Conservation (phyloP, 2,888 invertebrate genomes). For the Lordiphosa fenestrarum region DNA sequence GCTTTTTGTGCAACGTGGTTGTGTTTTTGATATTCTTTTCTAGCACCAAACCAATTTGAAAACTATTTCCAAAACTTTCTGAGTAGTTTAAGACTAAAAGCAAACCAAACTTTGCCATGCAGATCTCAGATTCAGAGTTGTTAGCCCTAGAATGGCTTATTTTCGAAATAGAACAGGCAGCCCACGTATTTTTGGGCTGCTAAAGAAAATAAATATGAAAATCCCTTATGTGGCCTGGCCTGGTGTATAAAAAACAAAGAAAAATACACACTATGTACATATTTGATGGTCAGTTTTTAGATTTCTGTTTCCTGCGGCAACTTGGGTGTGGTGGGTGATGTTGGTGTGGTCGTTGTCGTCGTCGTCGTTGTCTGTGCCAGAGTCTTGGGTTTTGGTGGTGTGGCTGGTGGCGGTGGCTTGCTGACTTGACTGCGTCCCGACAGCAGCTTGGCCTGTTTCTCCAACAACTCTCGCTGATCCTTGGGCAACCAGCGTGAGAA, state of each 20-base stretch:
- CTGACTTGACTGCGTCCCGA: conserved; percentile 59
- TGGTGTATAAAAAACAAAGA: conserved; percentile 17
- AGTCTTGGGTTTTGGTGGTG: conserved; percentile 36
- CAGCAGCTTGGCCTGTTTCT: conserved; percentile 78
- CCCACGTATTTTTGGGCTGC: no score
- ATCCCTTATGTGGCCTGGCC: conserved; percentile 21
- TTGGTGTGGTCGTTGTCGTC: conserved; percentile 7
- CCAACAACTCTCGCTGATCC: conserved; percentile 79
- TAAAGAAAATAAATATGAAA: no score
- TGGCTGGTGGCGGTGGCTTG: conserved; percentile 22
- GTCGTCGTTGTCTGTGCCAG: conserved; percentile 4
- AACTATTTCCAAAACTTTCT: no score
- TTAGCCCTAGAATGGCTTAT: no score
- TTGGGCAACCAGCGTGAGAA: conserved; percentile 79
- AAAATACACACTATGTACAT: conserved; percentile 21
- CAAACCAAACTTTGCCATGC: no score
- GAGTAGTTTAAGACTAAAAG: no score
- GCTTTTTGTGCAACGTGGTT: no score
- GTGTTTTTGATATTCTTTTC: no score
- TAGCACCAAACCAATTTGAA: no score
- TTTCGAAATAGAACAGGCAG: conserved; percentile 3
- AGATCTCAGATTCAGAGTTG: no score
- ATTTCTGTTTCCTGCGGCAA: conserved; percentile 79
- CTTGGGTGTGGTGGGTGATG: conserved; percentile 36
- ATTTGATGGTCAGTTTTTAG: conserved; percentile 42